A percentile compares a stretch with the other conserved stretches of the same genome.
phyloP scores from a whole-genome alignment of 2,888 invertebrate genomes.

The Melanostoma mellinum region DNA sequence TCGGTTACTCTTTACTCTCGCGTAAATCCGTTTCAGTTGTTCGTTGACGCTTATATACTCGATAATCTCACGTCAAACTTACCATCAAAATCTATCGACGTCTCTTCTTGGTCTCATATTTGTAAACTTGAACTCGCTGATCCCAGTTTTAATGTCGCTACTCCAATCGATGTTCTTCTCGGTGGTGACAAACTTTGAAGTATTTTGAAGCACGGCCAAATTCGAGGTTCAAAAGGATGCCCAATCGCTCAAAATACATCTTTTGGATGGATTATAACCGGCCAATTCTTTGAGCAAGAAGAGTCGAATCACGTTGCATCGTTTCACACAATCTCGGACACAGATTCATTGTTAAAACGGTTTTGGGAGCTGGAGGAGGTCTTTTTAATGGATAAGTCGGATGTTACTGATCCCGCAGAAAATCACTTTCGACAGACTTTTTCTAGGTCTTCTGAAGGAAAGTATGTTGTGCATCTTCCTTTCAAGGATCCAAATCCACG shows the following conservation, averaged over 20 bases:
- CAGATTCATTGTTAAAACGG: not conserved
- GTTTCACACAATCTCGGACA: not conserved
- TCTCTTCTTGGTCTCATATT: slow-evolving; percentile 3
- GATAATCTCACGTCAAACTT: slow-evolving; percentile 24
- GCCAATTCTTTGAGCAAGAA: slow-evolving; percentile 1
- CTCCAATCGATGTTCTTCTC: slow-evolving; percentile 6
- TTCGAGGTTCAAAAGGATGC: not conserved
- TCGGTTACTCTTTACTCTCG: slow-evolving; percentile 3
- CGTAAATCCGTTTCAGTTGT: not conserved
- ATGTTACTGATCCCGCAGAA: slow-evolving; percentile 41
- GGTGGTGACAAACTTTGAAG: slow-evolving; percentile 1
- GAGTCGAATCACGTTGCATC: not conserved
- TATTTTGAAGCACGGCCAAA: not conserved
- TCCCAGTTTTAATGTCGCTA: slow-evolving; percentile 4
- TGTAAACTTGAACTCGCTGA: slow-evolving; percentile 33
- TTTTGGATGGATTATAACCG: slow-evolving; percentile 24
- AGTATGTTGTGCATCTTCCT: slow-evolving; percentile 37
- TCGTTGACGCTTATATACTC: slow-evolving; percentile 1
- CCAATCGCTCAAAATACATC: slow-evolving; percentile 14
- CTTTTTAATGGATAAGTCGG: not conserved
- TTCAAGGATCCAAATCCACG: slow-evolving; percentile 25
- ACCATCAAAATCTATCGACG: slow-evolving; percentile 9
- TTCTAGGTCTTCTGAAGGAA: slow-evolving; percentile 42
- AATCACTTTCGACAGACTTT: slow-evolving; percentile 28
- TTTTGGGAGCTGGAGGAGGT: slow-evolving; percentile 23